Evolutionary conservation across 2,113 vertebrate genomes (phyloP).

Genomic region (Perca flavescens): DNA sequence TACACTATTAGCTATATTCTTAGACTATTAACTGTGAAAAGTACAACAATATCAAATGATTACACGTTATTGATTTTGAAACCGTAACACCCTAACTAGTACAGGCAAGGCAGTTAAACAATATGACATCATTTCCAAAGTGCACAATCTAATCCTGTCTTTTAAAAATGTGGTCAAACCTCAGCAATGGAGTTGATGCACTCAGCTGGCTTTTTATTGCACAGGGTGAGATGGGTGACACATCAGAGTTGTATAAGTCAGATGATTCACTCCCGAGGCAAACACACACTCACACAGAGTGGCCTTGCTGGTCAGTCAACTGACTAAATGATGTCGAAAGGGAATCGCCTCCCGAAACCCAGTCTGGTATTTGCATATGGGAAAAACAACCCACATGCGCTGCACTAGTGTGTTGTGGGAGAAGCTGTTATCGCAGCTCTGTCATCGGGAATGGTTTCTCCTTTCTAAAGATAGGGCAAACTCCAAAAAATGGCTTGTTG

Average conservation of each 20-base stretch:
- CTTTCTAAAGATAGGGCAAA: background rate
- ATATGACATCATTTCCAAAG: background rate
- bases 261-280: constrained; percentile 66
- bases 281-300: constrained; percentile 39
- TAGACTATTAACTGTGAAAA: background rate
- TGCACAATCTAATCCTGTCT: background rate
- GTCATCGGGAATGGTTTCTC: constrained; percentile 37
- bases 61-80: background rate
- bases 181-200: constrained; percentile 6
- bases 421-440: constrained; percentile 5
- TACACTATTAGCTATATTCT: background rate
- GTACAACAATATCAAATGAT: background rate
- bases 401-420: constrained; percentile 30
- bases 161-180: constrained; percentile 14
- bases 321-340: constrained; percentile 70
- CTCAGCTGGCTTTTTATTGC: constrained; percentile 37
- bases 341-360: constrained; percentile 59
- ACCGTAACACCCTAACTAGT: background rate
- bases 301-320: constrained; percentile 61
- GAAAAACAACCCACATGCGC: constrained; percentile 45
- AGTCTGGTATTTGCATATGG: constrained; percentile 71
- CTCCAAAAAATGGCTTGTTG: constrained; percentile 48
- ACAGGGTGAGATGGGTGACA: constrained; percentile 57
- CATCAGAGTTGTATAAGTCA: constrained; percentile 65
- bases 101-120: background rate